Conservation (phyloP, 2,113 vertebrate genomes). For the Riparia riparia region DNA sequence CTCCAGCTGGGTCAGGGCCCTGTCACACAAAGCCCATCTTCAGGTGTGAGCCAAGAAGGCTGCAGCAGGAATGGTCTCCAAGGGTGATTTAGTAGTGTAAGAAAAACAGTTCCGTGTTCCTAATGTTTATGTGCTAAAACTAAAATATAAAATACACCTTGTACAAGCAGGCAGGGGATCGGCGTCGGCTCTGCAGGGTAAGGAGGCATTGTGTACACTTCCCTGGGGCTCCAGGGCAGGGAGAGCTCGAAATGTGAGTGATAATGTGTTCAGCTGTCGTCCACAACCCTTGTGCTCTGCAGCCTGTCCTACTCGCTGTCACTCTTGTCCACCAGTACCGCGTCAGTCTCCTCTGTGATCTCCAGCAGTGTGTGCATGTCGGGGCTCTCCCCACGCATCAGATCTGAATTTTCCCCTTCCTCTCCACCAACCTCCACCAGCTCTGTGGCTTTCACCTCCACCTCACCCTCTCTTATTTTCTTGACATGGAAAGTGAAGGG, state of each 20-base stretch:
- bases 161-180: constrained; percentile 20
- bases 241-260: constrained; percentile 43
- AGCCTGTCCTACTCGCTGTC: constrained; percentile 77
- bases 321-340: constrained; percentile 86
- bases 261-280: constrained; percentile 20
- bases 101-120: constrained; percentile 56
- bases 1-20: not conserved
- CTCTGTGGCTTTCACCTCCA: constrained; percentile 88
- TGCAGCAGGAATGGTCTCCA: constrained; percentile 59
- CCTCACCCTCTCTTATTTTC: constrained; percentile 92
- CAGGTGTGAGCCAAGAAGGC: not conserved
- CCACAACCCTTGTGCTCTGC: not conserved
- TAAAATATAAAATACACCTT: constrained; percentile 65
- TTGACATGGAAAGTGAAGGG: constrained; percentile 98
- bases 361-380: constrained; percentile 87
- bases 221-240: constrained; percentile 41
- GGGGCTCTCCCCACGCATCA: constrained; percentile 86
- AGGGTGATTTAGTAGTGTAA: constrained; percentile 47
- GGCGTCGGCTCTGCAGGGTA: constrained; percentile 3
- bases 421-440: constrained; percentile 86
- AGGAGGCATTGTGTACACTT: not conserved
- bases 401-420: constrained; percentile 83
- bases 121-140: constrained; percentile 48
- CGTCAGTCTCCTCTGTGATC: constrained; percentile 88
- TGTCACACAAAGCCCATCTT: not conserved